Conservation (phyloP, 2,797 vertebrate species). For the Melanotaenia trifasciata region DNA sequence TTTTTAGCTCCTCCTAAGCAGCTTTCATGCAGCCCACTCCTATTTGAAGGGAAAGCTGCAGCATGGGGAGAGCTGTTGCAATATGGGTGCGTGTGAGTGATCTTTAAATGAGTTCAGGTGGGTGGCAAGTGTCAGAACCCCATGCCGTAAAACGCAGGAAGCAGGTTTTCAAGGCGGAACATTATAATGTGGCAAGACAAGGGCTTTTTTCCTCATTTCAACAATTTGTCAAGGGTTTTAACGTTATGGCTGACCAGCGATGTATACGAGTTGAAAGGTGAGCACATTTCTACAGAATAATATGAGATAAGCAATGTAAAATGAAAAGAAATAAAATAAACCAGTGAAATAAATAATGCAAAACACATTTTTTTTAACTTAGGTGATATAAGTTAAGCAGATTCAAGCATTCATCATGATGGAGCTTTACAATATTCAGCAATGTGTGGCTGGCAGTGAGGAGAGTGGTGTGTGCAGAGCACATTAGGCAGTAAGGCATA, state of each 20-base stretch:
- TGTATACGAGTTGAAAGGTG: neutral
- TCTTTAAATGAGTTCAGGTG: neutral
- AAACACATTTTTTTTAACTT: conserved; percentile 3
- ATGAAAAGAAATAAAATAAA: neutral
- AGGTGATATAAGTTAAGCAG: conserved; percentile 1
- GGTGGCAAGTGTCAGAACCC: neutral
- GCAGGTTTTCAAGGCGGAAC: neutral
- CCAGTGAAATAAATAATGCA: conserved; percentile 13
- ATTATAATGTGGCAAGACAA: neutral
- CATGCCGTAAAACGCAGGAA: neutral
- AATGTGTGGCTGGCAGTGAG: conserved; percentile 8
- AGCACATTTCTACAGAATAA: neutral
- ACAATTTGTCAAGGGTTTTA: neutral
- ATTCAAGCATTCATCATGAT: conserved; percentile 5
- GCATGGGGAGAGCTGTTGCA: neutral
- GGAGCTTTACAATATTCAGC: conserved; percentile 16
- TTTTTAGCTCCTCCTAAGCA: neutral
- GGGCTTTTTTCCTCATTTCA: neutral
- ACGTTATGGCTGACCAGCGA: neutral
- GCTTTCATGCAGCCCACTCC: neutral
- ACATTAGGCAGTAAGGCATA: conserved; percentile 6
- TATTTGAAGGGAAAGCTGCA: neutral
- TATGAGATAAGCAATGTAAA: neutral
- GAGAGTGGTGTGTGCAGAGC: neutral
- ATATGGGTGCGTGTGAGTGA: neutral